Conservation (phyloP, 2,797 vertebrate genomes). For the Poecilia wingei region DNA sequence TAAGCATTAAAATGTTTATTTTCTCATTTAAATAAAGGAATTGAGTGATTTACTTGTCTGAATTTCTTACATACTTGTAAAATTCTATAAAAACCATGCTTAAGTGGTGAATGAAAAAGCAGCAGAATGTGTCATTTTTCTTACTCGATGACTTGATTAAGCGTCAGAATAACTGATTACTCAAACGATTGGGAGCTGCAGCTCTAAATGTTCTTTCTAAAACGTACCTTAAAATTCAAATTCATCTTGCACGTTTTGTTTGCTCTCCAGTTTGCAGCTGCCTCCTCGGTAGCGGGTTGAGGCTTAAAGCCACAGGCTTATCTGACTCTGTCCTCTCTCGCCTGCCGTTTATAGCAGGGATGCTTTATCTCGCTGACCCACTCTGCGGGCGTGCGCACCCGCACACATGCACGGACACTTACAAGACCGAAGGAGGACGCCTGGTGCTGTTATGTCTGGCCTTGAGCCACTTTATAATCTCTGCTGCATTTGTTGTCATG, state of each 20-base stretch:
- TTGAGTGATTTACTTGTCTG: too few relatives aligned
- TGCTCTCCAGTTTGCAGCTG: conserved; percentile 43
- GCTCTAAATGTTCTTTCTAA: neutral
- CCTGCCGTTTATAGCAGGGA: conserved; percentile 67
- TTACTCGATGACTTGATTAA: too few relatives aligned
- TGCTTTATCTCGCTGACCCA: conserved; percentile 77
- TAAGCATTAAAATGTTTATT: too few relatives aligned
- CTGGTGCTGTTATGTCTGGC: conserved; percentile 42
- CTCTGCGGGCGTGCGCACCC: conserved; percentile 33
- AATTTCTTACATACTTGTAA: too few relatives aligned
- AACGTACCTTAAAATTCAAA: conserved; percentile 1
- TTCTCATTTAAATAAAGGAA: too few relatives aligned
- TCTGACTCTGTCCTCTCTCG: conserved; percentile 66
- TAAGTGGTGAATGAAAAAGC: too few relatives aligned
- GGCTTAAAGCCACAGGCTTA: conserved; percentile 76
- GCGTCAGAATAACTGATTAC: too few relatives aligned
- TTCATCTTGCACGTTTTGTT: conserved; percentile 10
- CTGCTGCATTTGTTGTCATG: conserved; percentile 44
- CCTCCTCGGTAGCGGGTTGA: conserved; percentile 49
- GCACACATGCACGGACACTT: conserved; percentile 3
- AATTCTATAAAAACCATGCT: too few relatives aligned
- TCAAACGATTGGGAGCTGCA: too few relatives aligned
- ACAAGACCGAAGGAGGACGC: conserved; percentile 23
- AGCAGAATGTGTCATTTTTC: too few relatives aligned
- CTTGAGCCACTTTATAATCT: conserved; percentile 53